phyloP scores from a whole-genome alignment of 2,888 invertebrate genomes.

The Philonicus albiceps region DNA sequence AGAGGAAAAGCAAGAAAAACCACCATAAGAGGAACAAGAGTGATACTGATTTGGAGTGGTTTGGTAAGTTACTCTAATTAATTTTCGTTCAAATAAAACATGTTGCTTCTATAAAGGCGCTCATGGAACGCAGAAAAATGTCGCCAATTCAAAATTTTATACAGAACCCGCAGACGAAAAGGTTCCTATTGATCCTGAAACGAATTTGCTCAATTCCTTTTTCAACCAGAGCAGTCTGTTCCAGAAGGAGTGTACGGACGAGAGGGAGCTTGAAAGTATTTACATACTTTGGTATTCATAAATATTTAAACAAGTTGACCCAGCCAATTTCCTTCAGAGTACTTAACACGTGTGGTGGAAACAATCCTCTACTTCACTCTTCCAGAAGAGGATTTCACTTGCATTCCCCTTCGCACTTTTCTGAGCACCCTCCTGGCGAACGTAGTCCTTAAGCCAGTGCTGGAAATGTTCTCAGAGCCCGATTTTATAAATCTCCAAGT shows the following conservation, averaged over 20 bases:
- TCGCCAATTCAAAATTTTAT: slow-evolving; percentile 51
- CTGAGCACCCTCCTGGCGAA: slow-evolving; percentile 51
- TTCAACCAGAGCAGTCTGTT: slow-evolving; percentile 50
- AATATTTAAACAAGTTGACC: neutral
- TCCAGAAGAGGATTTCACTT: slow-evolving; percentile 51
- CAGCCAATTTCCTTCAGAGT: slow-evolving; percentile 42
- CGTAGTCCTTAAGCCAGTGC: slow-evolving; percentile 50
- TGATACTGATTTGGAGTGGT: slow-evolving; percentile 76
- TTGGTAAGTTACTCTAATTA: slow-evolving; percentile 51
- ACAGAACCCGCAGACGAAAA: slow-evolving; percentile 48
- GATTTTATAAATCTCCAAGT: slow-evolving; percentile 52
- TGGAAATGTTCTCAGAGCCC: slow-evolving; percentile 51
- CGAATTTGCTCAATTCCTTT: slow-evolving; percentile 50
- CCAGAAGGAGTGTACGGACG: slow-evolving; percentile 50
- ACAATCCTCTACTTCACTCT: slow-evolving; percentile 51
- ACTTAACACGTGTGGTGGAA: slow-evolving; percentile 51
- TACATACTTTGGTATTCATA: neutral
- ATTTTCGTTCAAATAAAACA: too few relatives aligned
- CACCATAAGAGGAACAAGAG: slow-evolving; percentile 76
- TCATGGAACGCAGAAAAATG: slow-evolving; percentile 46
- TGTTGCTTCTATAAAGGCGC: neutral
- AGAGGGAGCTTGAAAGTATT: slow-evolving; percentile 50
- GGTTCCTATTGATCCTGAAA: slow-evolving; percentile 48
- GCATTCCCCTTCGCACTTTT: slow-evolving; percentile 51
- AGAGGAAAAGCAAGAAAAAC: slow-evolving; percentile 60